Conservation (phyloP, 2,113 vertebrate species). For the Prionailurus bengalensis region DNA sequence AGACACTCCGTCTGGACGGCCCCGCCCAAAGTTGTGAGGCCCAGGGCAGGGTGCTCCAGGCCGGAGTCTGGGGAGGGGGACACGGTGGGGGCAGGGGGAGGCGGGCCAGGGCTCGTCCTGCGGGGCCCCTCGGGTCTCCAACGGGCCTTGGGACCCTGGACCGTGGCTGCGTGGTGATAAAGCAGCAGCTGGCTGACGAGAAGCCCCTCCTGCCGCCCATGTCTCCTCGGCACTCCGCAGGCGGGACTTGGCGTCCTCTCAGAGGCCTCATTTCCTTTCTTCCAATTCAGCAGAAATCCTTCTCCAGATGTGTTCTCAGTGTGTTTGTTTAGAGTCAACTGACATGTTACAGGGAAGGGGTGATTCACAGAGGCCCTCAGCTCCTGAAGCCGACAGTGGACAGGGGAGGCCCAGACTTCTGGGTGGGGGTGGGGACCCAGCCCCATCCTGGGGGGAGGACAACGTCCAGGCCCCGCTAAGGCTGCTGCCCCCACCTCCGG, state of each 20-base stretch:
- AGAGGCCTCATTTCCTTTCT: neutral
- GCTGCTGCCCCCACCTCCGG: neutral
- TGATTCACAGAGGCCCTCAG: neutral
- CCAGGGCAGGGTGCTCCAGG: neutral
- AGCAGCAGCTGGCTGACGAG: neutral
- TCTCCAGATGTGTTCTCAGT: neutral
- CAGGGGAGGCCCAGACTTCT: neutral
- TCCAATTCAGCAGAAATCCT: neutral
- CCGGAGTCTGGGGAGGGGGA: accelerated
- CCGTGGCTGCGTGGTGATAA: neutral
- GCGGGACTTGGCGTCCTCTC: neutral
- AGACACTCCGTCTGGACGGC: neutral
- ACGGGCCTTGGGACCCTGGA: neutral
- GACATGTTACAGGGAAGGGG: neutral
- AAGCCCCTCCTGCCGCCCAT: neutral
- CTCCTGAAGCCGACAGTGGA: neutral
- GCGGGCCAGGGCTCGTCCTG: neutral
- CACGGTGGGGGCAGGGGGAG: neutral
- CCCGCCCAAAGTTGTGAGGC: neutral
- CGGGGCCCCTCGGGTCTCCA: neutral
- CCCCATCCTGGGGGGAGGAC: neutral
- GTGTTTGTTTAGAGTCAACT: slow-evolving; percentile 4
- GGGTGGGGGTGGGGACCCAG: neutral
- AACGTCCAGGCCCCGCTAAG: neutral
- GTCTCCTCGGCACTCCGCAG: accelerated